Base-by-base conservation (phyloP, 2,797 vertebrate species). In the Ambastaia sidthimunki region DNA sequence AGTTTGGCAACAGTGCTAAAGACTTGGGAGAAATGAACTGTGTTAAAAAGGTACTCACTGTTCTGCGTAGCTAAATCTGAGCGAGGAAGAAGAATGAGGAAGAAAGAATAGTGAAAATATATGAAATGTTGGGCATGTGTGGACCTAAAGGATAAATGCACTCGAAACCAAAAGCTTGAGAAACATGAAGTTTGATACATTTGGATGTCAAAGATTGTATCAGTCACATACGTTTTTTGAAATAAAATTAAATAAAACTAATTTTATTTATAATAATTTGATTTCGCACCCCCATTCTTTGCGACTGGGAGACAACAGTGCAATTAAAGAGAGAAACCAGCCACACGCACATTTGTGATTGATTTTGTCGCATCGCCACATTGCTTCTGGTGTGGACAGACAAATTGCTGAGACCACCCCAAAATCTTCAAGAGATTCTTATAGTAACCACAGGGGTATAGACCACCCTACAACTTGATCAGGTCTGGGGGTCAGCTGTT, bases 401-500 rank as follows among this genome's bases (percentile, higher is more conserved):
- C 41, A 44, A 44, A 79, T 31, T 0, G 28, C 48, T 48, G 3
- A 85, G 81, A 86, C 71, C 85, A 84, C 84, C 86, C 63, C 82
- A 87, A 85, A 78, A 79, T 44, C 9, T 10, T 11, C 2, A 76
- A 81, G 48, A 87, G 81, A 71, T 72, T 68, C 85, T 83, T 74
- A 68, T 85, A 85, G 63, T 21, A 54, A 65, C 10, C 68, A 68
- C 34, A 79, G 19, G 71, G 59, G 52, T 50, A 50, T 12, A 60
- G 85, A 76, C 85, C 82, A 82, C 76, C 83, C 83, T 78, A 85
- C 84, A 85, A 79, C 44, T 85, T 59, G 71, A 78, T 82, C 74
- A 74, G 37, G 63, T 84, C 83, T 73, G 76, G 75, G 73, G 83
- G 4, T 68, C 78, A 80, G 85, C 87, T 88, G 90, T 88, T 87